Evolutionary conservation across 2,113 vertebrate genomes (phyloP).

Genomic region (Labrus mixtus): DNA sequence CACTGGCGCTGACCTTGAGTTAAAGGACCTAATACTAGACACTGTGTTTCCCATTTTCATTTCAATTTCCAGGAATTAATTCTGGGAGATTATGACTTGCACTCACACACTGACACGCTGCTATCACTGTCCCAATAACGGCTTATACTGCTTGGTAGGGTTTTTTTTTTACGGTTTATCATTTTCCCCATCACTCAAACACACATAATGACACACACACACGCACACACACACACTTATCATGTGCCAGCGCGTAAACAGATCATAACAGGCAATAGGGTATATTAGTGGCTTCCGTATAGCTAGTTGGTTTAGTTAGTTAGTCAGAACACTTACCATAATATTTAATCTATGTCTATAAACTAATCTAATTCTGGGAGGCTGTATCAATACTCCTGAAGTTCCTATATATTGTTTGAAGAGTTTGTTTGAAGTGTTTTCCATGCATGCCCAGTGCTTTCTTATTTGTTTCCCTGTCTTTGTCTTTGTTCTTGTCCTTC

Average conservation of each 20-base stretch:
- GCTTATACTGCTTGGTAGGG: constrained; percentile 65
- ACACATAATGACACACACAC: no score
- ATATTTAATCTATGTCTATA: no score
- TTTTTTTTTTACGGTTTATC: constrained; percentile 50
- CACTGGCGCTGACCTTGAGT: constrained; percentile 72
- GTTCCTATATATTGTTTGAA: no score
- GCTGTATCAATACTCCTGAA: no score
- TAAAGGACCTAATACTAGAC: constrained; percentile 42
- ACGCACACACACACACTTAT: constrained; percentile 31
- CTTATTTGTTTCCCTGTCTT: no score
- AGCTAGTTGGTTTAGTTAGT: constrained; percentile 41
- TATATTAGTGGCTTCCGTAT: constrained; percentile 55
- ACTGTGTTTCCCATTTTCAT: constrained; percentile 62
- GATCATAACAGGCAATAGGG: constrained; percentile 59
- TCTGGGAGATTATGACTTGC: constrained; percentile 67
- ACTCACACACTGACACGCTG: constrained; percentile 10
- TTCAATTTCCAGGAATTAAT: constrained; percentile 81
- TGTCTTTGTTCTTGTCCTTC: no score
- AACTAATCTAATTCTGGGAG: no score
- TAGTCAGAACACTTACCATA: no score
- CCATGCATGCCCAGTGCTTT: neutral
- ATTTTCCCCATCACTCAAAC: constrained; percentile 48
- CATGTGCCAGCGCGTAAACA: constrained; percentile 45
- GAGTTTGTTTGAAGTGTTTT: no score
- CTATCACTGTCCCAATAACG: constrained; percentile 48